phyloP scores from a whole-genome alignment of 2,113 vertebrate species.

The Notothenia coriiceps region DNA sequence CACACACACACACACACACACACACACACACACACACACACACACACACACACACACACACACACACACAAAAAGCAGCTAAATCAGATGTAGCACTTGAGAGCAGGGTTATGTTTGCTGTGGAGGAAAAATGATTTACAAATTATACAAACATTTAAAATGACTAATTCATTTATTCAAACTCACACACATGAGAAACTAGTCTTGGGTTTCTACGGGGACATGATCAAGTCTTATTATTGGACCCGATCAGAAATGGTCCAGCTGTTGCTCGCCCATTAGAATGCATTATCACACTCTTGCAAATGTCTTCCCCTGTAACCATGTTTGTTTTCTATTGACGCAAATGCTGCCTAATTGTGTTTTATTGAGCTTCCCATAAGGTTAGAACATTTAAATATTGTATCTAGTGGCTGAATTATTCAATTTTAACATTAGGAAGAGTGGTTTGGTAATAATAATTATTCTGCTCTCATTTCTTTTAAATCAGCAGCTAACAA shows the following conservation, averaged over 20 bases:
- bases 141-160: constrained; percentile 49
- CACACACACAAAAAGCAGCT: background rate
- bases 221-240: constrained; percentile 71
- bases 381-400: constrained; percentile 36
- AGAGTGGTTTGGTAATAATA: constrained; percentile 5
- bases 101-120: constrained; percentile 24
- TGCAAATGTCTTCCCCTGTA: constrained; percentile 65
- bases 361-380: constrained; percentile 39
- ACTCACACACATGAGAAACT: constrained; percentile 59
- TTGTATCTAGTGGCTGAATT: constrained; percentile 29
- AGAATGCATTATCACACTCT: constrained; percentile 76
- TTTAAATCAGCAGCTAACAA: constrained; percentile 1
- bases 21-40: background rate
- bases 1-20: constrained; percentile 5
- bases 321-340: constrained; percentile 60
- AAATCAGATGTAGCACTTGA: constrained; percentile 26
- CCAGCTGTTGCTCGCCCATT: constrained; percentile 61
- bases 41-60: constrained; percentile 13
- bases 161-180: constrained; percentile 61
- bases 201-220: constrained; percentile 55
- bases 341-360: constrained; percentile 44
- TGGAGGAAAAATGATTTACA: constrained; percentile 35
- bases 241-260: constrained; percentile 60
- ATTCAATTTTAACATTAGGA: constrained; percentile 38
- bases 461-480: background rate